Evolutionary conservation across 2,113 vertebrate genomes (phyloP).

Genomic region (Cyprinodon variegatus): DNA sequence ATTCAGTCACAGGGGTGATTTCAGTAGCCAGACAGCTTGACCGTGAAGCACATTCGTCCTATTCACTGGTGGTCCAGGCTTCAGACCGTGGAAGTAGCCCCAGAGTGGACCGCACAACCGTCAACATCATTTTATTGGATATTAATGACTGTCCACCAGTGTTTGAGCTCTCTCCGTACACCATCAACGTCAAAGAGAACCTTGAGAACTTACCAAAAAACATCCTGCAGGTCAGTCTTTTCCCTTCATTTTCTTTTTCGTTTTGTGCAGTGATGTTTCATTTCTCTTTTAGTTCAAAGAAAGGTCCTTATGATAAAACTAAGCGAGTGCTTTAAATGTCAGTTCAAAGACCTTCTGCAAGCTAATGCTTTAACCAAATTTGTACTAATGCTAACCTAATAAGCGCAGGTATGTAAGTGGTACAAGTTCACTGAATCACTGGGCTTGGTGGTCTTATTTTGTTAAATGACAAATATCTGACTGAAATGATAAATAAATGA

Average conservation of each 20-base stretch:
- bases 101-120: conserved; percentile 81
- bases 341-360: conserved; percentile 49
- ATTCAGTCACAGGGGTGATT: conserved; percentile 91
- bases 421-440: conserved; percentile 10
- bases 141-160: conserved; percentile 89
- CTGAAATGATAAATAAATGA: conserved; percentile 57
- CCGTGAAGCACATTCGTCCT: conserved; percentile 83
- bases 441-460: conserved; percentile 32
- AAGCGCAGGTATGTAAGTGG: conserved; percentile 53
- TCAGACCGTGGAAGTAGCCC: conserved; percentile 90
- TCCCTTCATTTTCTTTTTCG: conserved; percentile 1
- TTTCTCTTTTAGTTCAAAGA: conserved; percentile 33
- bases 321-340: conserved; percentile 43
- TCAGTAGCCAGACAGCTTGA: conserved; percentile 91
- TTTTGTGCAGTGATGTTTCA: not conserved
- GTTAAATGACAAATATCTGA: conserved; percentile 37
- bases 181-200: conserved; percentile 89
- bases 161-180: conserved; percentile 93
- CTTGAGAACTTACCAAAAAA: conserved; percentile 82
- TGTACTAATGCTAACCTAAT: conserved; percentile 52
- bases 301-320: conserved; percentile 10
- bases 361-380: conserved; percentile 62
- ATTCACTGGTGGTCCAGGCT: conserved; percentile 87
- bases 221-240: conserved; percentile 88
- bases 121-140: conserved; percentile 87